Base-by-base conservation (phyloP, 2,888 invertebrate genomes). In the Oxystoma pomonae region DNA sequence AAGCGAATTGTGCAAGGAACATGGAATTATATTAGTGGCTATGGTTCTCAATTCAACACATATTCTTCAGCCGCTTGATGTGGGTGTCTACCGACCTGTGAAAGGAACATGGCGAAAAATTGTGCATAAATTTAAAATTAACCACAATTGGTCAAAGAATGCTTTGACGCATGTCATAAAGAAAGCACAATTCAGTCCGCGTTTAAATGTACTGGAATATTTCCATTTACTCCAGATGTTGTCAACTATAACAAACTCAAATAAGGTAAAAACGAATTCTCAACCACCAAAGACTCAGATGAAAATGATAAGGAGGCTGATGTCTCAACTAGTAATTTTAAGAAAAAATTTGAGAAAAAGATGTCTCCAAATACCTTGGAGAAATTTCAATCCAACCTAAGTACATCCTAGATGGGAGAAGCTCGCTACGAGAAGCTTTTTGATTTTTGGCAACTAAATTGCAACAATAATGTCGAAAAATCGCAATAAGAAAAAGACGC, bases 31-130 rank as follows among this genome's bases (percentile, higher is more conserved):
- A 63, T 64, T 78, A 17, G 67, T 77, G 59, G 71, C 75, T 49
- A 67, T 80, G 16, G 73, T 70, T 22, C 76, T 78, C 7, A 80
- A 79, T 67, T 71, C 78, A 0, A 78, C 77, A 1, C 77, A 78
- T 65, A 70, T 79, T 9, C 62, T 79, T 7, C 79, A 79, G 63
- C 79, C 78, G 2, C 67, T 79, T 62, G 77, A 80, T 65, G 76
- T 78, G 2, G 72, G 72, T 16, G 70, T 79, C 35, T 79, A 79
- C 66, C 71, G 69, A 61, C 70, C 75, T 12, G 60, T 79, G 17
- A 77, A 78, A 68, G 55, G 20, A 21, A 64, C 61, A 57, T 78
- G 76, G 77, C 35, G 35, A 75, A 68, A 62, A 72, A 72, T 59
- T 66, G 61, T 7, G 70, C 73, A 17, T 67, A 65, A 20, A 68